Evolutionary conservation across 2,888 invertebrate species (phyloP).

Genomic region (Lacanobia oleracea): DNA sequence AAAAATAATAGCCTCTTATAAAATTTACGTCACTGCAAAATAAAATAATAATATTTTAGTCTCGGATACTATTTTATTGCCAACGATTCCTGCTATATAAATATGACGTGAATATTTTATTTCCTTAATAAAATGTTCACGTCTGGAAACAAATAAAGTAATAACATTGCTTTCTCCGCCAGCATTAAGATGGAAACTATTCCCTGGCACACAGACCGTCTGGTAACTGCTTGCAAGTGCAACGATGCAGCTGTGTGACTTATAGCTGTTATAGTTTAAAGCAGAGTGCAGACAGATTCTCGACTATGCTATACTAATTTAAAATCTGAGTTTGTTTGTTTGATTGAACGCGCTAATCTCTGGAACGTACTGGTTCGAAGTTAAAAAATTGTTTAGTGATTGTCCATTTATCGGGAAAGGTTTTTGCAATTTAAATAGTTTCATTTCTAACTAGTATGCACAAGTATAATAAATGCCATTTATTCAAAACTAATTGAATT

Average conservation of each 20-base stretch:
- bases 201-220: constrained; percentile 27
- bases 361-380: too few species aligned
- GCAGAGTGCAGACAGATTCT: constrained; percentile 6
- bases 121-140: constrained; percentile 12
- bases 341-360: too few species aligned
- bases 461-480: constrained; percentile 75
- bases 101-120: constrained; percentile 5
- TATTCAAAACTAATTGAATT: constrained; percentile 53
- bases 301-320: too few species aligned
- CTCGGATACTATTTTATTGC: background rate
- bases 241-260: constrained; percentile 37
- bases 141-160: constrained; percentile 16
- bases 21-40: background rate
- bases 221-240: constrained; percentile 28
- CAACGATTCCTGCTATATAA: background rate
- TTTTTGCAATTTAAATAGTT: constrained; percentile 51
- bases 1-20: background rate
- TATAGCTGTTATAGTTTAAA: constrained; percentile 19
- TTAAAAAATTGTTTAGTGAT: too few species aligned
- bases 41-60: background rate
- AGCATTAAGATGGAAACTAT: constrained; percentile 9
- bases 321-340: too few species aligned
- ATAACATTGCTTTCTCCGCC: constrained; percentile 17
- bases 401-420: too few species aligned
- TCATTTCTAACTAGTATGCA: constrained; percentile 67